These are phyloP conservation scores for Empis stercorea DNA, from an alignment of 2,888 invertebrate species.

Conservation along the genomic window DNA sequence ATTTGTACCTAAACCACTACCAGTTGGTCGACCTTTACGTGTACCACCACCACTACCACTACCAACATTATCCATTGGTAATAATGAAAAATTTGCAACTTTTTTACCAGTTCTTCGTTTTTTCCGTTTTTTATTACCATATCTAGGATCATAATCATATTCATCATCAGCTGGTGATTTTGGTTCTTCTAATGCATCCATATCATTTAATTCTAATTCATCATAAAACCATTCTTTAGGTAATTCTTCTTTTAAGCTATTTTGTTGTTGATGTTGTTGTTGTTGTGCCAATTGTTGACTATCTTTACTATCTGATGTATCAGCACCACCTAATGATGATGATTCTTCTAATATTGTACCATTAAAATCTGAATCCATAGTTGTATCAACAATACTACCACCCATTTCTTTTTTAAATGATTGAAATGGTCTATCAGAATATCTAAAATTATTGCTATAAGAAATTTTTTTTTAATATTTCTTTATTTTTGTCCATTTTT, in stretches of 20 bases:
- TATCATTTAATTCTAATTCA: constrained; percentile 78
- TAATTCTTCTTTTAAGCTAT: constrained; percentile 56
- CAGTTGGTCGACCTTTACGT: constrained; percentile 12
- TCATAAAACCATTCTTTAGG: constrained; percentile 85
- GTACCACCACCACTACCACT: background rate
- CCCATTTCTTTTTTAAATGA: constrained; percentile 29
- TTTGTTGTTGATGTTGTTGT: constrained; percentile 50
- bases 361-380: constrained; percentile 29
- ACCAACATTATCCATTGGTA: background rate
- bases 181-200: constrained; percentile 82
- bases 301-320: constrained; percentile 61
- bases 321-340: constrained; percentile 33
- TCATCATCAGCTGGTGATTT: constrained; percentile 87
- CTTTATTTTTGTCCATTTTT: background rate
- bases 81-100: constrained; percentile 8
- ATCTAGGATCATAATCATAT: constrained; percentile 66
- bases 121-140: constrained; percentile 35
- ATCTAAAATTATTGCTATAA: constrained; percentile 1
- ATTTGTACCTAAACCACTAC: constrained; percentile 13
- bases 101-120: constrained; percentile 33
- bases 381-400: constrained; percentile 10
- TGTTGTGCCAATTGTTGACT: constrained; percentile 51
- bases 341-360: constrained; percentile 34
- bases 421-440: constrained; percentile 29
- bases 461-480: background rate